Base-by-base conservation (phyloP, 2,888 invertebrate species). In the Chloromyia formosa region DNA sequence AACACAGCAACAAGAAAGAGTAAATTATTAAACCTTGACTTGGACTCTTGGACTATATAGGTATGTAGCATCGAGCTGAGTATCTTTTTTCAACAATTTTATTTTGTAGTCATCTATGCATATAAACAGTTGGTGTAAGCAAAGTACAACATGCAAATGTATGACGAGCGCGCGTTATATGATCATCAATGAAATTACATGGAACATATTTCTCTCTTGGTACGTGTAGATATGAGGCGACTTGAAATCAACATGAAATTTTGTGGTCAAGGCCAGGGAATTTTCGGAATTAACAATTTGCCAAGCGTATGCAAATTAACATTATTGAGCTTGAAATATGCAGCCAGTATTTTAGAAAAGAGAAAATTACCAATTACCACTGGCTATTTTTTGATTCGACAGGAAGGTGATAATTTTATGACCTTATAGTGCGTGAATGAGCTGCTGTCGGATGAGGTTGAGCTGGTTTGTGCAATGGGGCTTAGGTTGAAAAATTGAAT, bases 251-350 rank as follows among this genome's bases (percentile, higher is more conserved):
- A 35, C 27, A 49, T 49, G n/a, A n/a, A 49, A n/a, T n/a, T 49
- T 56, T 56, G 56, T 56, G 22, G 56, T 56, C 56, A 56, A 56
- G 56, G 56, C 22, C 56, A 56, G 10, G 27, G 27, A 35, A 20
- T 1, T 56, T 56, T 56, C 20, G 1, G 16, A 56, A 56, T 56
- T 56, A 16, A 20, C 22, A 56, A 56, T 56, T 56, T 20, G 56
- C 56, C 22, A 18, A 56, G 16, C 0, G 3, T 56, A 56, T 56
- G 18, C 56, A 56, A 56, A 56, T 56, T 16, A 18, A 18, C 27
- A 20, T 56, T 49, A 49, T 49, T 12, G 49, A 12, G 16, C 12
- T 49, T 7, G 49, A 49, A 7, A 49, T 35, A 35, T 35, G 27
- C 7, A 35, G 27, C 27, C 2, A 35, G 27, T 35, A 35, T 35